Base-by-base conservation (phyloP, 2,797 vertebrate genomes). In the Enteromius radiatus region DNA sequence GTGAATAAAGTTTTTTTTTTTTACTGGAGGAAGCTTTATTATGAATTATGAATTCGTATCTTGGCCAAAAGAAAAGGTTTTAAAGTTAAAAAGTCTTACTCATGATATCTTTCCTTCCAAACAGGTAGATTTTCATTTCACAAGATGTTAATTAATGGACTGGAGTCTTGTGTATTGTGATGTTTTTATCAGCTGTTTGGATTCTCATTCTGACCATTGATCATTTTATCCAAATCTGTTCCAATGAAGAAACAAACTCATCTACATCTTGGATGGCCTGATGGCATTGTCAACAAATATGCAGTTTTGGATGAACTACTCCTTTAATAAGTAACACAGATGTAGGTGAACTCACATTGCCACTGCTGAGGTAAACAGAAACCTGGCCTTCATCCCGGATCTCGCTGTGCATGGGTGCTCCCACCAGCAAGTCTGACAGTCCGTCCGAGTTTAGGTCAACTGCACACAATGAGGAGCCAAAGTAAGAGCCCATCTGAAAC, bases 401-500 rank as follows among this genome's bases (percentile, higher is more conserved):
- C 90, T 96, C 95, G 88, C 97, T 98, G 94, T 96, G 97, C 97
- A 98, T 97, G 91, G 98, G 98, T 82, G 98, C 98, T 88, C 98
- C 98, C 88, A 99, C 98, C 90, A 99, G 95, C 93, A 99, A 95
- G 93, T 99, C 98, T 43, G 98, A 98, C 91, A 99, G 93, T 89
- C 98, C 97, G 3, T 99, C 98, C 70, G 92, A 93, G 87, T 99
- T 99, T 94, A 99, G 94, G 94, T 99, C 98, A 96, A 98, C 97
- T 96, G 98, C 96, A 93, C 98, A 99, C 93, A 99, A 96, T 95
- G 98, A 98, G 95, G 98, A 99, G 96, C 98, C 98, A 97, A 99
- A 99, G 97, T 99, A 99, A 96, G 98, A 99, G 95, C 98, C 98
- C 98, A 99, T 98, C 98, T 99, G 97, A 90, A 98, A 99, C 94